A percentile compares a stretch with the other conserved stretches of the same genome.
Conservation (phyloP, 2,888 invertebrate genomes). For the Aphelenchoides bicaudatus region DNA sequence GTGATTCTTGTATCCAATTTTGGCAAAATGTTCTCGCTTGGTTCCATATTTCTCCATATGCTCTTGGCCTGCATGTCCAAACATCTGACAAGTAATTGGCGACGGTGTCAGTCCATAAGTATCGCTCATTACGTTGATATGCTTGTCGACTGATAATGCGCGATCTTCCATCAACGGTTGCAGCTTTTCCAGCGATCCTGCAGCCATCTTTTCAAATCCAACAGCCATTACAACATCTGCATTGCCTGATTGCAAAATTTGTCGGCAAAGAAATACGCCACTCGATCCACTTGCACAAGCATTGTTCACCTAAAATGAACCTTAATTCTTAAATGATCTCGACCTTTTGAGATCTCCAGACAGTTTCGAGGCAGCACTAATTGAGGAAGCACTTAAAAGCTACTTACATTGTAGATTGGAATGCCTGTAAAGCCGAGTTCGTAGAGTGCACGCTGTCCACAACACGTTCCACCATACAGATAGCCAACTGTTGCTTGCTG, state of each 20-base stretch:
- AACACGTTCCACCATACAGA: slow-evolving; percentile 62
- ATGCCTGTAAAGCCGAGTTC: slow-evolving; percentile 35
- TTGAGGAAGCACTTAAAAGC: not conserved
- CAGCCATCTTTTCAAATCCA: slow-evolving; percentile 97
- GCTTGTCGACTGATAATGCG: slow-evolving; percentile 70
- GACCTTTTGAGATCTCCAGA: too few species aligned
- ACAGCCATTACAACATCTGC: slow-evolving; percentile 83
- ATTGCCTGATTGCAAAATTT: slow-evolving; percentile 76
- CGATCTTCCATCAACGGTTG: slow-evolving; percentile 69
- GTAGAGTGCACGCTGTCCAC: slow-evolving; percentile 78
- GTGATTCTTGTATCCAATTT: slow-evolving; percentile 96
- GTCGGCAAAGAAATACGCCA: slow-evolving; percentile 83
- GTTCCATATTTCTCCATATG: slow-evolving; percentile 93
- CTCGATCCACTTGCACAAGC: slow-evolving; percentile 95
- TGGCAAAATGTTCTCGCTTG: slow-evolving; percentile 85
- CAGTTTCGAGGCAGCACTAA: too few species aligned
- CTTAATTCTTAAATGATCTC: too few species aligned
- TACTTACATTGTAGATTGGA: slow-evolving; percentile 42
- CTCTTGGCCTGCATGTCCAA: slow-evolving; percentile 90
- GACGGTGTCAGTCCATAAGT: slow-evolving; percentile 75
- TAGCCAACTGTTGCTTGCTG: slow-evolving; percentile 71
- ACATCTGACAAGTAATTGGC: slow-evolving; percentile 88
- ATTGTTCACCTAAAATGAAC: slow-evolving; percentile 80
- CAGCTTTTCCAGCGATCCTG: slow-evolving; percentile 73
- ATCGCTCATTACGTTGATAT: slow-evolving; percentile 73